Base-by-base conservation (phyloP, 1,140 invertebrate species). In the Delia radicum region DNA sequence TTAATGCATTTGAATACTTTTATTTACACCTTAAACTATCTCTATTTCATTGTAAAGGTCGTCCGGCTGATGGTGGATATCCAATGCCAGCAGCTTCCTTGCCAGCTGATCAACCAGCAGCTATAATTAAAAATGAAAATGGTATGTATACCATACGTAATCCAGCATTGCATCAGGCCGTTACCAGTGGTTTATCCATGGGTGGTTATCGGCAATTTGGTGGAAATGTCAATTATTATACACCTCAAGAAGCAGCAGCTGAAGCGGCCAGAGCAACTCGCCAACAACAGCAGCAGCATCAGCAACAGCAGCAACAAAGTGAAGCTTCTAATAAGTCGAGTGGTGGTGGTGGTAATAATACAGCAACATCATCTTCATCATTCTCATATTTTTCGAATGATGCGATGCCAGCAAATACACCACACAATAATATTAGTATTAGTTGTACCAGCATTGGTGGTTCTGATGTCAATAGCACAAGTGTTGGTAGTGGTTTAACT, bases 111-210 rank as follows among this genome's bases (percentile, higher is more conserved):
- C 83, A 84, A 76, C 82, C 88, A 0, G 91, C 91, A 2, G 90
- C 91, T 0, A 92, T 93, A 75, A 92, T 92, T 79, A 92, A 91
- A 79, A 90, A 91, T 62, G 91, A 92, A 77, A 92, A 92, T 79
- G 91, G 91, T 12, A 94, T 94, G 93, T 94, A 94, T 46, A 94
- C 93, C 0, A 95, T 94, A 37, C 87, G 93, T 15, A 94, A 93
- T 87, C 93, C 93, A 0, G 83, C 83, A 12, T 65, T 86, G 61
- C 85, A 86, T 74, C 84, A 85, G 72, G 85, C 85, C 2, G 84
- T 85, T 8, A 82, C 84, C 18, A 86, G 80, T 78, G 82, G 81
- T 4, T 63, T 85, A 42, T 78, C 80, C 7, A 78, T 81, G 77
- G 80, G 82, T n/a, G 80, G 80, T 8, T 82, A 82, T 75, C 80